phyloP scores from a whole-genome alignment of 37 sponge, comb jelly and placozoan genomes.

The Halisarca cf. caerulea region DNA sequence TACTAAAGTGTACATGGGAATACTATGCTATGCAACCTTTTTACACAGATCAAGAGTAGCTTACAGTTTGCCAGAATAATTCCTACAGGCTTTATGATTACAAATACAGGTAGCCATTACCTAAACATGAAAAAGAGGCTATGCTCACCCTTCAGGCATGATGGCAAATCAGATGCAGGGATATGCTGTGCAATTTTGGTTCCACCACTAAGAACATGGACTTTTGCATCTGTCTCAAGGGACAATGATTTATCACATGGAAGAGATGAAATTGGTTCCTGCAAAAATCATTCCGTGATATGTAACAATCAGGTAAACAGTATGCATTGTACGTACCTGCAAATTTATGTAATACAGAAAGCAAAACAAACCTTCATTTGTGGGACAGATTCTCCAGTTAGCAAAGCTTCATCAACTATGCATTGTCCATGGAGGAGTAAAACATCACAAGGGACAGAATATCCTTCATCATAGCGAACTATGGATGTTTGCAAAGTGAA shows the following conservation, averaged over 20 bases:
- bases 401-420: slow-evolving; percentile 94
- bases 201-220: slow-evolving; percentile 89
- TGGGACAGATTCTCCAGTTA: slow-evolving; percentile 97
- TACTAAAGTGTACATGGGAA: neutral
- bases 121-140: no score
- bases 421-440: slow-evolving; percentile 86
- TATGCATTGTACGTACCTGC: no score
- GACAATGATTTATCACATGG: slow-evolving; percentile 34
- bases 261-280: slow-evolving; percentile 65
- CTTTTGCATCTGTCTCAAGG: slow-evolving; percentile 64
- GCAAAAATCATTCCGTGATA: neutral
- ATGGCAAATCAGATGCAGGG: slow-evolving; percentile 13
- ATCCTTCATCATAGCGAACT: no score
- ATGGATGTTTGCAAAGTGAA: no score
- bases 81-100: no score
- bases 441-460: slow-evolving; percentile 87
- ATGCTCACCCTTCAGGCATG: neutral
- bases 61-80: no score
- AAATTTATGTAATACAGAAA: no score
- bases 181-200: slow-evolving; percentile 91
- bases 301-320: no score
- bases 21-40: no score
- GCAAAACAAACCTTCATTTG: slow-evolving; percentile 84
- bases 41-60: no score
- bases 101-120: no score